These are phyloP conservation scores for Turritopsis rubra DNA, from an alignment of 30 jellyfish, hydroid and myxozoan species.

Conservation along the genomic window DNA sequence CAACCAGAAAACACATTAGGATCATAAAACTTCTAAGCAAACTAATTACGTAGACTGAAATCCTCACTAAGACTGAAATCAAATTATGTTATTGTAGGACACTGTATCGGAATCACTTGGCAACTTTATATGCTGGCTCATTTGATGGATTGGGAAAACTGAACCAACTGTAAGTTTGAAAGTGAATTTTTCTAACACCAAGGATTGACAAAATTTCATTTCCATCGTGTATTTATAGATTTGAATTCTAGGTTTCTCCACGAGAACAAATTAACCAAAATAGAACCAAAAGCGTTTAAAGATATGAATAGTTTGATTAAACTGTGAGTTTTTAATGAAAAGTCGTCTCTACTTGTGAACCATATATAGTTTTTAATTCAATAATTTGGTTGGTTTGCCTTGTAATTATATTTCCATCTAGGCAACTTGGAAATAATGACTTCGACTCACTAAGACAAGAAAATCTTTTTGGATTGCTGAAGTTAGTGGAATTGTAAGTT, in stretches of 20 bases:
- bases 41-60: too few species aligned
- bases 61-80: too few species aligned
- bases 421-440: slow-evolving; percentile 60
- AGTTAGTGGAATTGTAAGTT: slow-evolving; percentile 60
- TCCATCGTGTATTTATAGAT: too few species aligned
- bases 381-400: background rate
- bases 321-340: slow-evolving; percentile 42
- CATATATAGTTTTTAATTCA: background rate
- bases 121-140: slow-evolving; percentile 42
- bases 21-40: too few species aligned
- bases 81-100: slow-evolving; percentile 28
- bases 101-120: slow-evolving; percentile 55
- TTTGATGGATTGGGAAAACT: slow-evolving; percentile 33
- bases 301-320: slow-evolving; percentile 28
- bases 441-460: slow-evolving; percentile 34
- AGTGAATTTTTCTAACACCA: background rate
- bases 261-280: slow-evolving; percentile 39
- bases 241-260: background rate
- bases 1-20: too few species aligned
- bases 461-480: slow-evolving; percentile 46
- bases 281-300: slow-evolving; percentile 34
- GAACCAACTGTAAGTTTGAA: slow-evolving; percentile 40
- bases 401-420: slow-evolving; percentile 1
- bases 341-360: background rate
- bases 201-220: too few species aligned